phyloP scores from a whole-genome alignment of 2,113 vertebrate genomes.

The Sus scrofa region DNA sequence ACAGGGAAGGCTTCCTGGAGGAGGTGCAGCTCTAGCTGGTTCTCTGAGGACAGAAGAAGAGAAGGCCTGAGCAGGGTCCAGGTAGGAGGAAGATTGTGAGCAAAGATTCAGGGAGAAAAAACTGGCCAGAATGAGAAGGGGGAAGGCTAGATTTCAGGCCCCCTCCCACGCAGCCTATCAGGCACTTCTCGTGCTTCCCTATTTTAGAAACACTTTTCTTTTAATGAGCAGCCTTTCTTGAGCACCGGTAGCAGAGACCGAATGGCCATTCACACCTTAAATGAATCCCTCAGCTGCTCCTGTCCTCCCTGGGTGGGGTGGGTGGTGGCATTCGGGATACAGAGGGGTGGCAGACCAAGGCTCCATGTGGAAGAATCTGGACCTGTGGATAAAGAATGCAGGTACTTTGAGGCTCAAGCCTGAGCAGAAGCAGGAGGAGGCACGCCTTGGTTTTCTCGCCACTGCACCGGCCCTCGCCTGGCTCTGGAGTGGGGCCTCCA shows the following conservation, averaged over 20 bases:
- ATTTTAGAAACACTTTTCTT: background rate
- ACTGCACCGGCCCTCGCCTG: background rate
- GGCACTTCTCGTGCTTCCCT: background rate
- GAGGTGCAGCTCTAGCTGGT: background rate
- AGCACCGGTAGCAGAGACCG: background rate
- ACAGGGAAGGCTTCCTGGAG: background rate
- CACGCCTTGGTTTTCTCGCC: background rate
- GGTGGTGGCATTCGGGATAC: background rate
- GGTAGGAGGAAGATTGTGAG: background rate
- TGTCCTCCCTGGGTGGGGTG: background rate
- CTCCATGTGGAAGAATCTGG: background rate
- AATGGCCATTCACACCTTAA: background rate
- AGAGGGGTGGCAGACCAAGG: background rate
- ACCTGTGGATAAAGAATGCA: rapidly evolving
- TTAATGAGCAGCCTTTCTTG: background rate
- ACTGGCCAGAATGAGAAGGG: background rate
- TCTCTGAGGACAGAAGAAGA: background rate
- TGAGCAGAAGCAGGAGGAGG: background rate
- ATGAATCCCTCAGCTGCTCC: background rate
- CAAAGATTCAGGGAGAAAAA: background rate
- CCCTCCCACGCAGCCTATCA: background rate
- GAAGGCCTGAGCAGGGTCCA: background rate
- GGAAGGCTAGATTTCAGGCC: background rate
- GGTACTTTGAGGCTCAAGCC: background rate
- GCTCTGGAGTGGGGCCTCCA: rapidly evolving